Base-by-base conservation (phyloP, 2,888 invertebrate genomes). In the Troglohyphantes excavatus region DNA sequence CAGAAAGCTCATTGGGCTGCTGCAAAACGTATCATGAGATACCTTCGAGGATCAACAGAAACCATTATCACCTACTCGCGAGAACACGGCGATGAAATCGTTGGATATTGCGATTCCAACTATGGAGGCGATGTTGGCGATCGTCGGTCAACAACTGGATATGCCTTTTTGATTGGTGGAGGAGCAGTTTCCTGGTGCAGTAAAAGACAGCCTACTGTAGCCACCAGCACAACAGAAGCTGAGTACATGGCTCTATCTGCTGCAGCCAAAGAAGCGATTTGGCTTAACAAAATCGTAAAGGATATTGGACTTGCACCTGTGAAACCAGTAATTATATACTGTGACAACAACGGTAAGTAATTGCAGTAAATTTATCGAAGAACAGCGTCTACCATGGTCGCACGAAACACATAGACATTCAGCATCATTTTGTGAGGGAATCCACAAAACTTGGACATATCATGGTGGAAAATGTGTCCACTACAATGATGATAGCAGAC, bases 221-320 rank as follows among this genome's bases (percentile, higher is more conserved):
- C 91, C 11, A 72, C 90, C 1, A 91, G 91, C 9, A 90, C 92
- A 17, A 89, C 91, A 68, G 92, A 92, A 78, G 91, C 91, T 19
- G 92, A 92, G 68, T 92, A 92, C 63, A 91, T 91, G 76, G 91
- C 92, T 23, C 11, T 90, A n/a, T 78, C 89, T 59, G 81, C 84
- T n/a, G 90, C 91, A n/a, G 87, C 90, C 11, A 90, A 92, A 78
- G 92, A 91, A 68, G 72, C 65, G 7, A 23, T 91, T 5, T 92
- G 85, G 84, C 43, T 92, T 19, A 72, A 2, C 9, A 70, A 82
- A 26, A 29, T 72, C 26, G 39, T 26, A n/a, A 39, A 1, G 1
- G 61, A 83, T 2, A 11, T 83, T 6, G 67, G 29, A 29, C 6
- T 61, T 33, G n/a, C n/a, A n/a, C 23, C 23, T 21, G 11, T 11